A percentile compares a stretch with the other conserved stretches of the same genome.
Evolutionary conservation across 2,113 vertebrate species (phyloP).

Genomic region (Gnathonemus echidnorhynchus): DNA sequence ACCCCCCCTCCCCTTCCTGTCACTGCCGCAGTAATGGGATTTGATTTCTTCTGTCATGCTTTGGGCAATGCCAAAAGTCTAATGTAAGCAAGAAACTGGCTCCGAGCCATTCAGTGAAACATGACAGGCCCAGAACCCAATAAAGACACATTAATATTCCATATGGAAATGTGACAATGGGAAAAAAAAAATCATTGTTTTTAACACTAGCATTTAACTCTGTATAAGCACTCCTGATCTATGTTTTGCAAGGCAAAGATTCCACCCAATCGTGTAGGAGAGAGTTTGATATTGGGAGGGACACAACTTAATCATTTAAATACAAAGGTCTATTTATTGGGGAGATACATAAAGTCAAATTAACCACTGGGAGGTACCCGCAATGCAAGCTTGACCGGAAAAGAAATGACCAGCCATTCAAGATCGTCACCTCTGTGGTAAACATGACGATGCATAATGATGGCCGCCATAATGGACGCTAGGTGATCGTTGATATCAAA

Average conservation of each 20-base stretch:
- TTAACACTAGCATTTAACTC: neutral
- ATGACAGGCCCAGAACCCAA: conserved; percentile 1
- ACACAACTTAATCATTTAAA: neutral
- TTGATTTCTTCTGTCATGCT: conserved; percentile 3
- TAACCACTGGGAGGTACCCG: neutral
- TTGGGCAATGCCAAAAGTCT: conserved; percentile 11
- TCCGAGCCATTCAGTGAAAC: neutral
- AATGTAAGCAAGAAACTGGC: conserved; percentile 1
- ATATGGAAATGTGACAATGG: neutral
- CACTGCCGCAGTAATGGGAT: neutral
- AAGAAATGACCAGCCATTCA: neutral
- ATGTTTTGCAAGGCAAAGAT: neutral
- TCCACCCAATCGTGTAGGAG: neutral
- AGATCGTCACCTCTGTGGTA: neutral
- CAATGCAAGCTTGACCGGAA: neutral
- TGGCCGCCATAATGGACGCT: neutral
- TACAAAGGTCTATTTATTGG: neutral
- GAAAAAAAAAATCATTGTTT: neutral
- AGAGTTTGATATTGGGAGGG: neutral
- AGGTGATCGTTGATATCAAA: neutral
- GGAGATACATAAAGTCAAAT: neutral
- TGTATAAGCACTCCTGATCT: neutral
- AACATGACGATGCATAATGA: neutral
- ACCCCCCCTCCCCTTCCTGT: neutral
- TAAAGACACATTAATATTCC: conserved; percentile 1